These are phyloP conservation scores for Drosophila tanythrix DNA, from an alignment of 2,888 invertebrate genomes.

Conservation along the genomic window DNA sequence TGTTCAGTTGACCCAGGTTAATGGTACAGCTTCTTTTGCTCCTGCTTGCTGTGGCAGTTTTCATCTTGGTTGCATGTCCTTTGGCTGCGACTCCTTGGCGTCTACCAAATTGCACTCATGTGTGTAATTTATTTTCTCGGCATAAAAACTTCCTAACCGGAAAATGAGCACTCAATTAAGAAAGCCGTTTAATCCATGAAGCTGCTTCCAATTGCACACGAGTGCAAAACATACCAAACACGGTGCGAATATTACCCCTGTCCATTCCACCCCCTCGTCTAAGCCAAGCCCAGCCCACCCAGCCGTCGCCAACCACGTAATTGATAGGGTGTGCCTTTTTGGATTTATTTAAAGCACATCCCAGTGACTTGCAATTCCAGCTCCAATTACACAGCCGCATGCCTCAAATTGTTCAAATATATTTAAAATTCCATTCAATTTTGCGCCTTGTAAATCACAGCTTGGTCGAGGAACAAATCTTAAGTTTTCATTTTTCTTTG, in stretches of 20 bases:
- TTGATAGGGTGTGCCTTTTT: slow-evolving; percentile 73
- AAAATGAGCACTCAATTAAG: slow-evolving; percentile 81
- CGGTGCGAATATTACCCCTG: not conserved
- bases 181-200: slow-evolving; percentile 76
- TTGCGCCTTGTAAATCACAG: not conserved
- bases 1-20: slow-evolving; percentile 77
- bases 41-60: slow-evolving; percentile 12
- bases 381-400: slow-evolving; percentile 66
- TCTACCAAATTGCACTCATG: slow-evolving; percentile 77
- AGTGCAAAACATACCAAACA: slow-evolving; percentile 25
- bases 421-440: slow-evolving; percentile 24
- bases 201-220: slow-evolving; percentile 54
- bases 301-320: slow-evolving; percentile 33
- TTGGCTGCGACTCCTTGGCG: slow-evolving; percentile 25
- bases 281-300: not conserved
- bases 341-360: slow-evolving; percentile 73
- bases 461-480: not conserved
- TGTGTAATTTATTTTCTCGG: slow-evolving; percentile 80
- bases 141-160: slow-evolving; percentile 81
- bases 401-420: slow-evolving; percentile 32
- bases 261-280: not conserved
- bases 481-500: not conserved
- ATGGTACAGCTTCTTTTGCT: slow-evolving; percentile 47
- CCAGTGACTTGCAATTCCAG: slow-evolving; percentile 74
- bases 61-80: slow-evolving; percentile 37